Evolutionary conservation across 1,140 invertebrate genomes (phyloP), one percentile per base, ranked within the genome.

Genomic region (Cherax destructor): DNA sequence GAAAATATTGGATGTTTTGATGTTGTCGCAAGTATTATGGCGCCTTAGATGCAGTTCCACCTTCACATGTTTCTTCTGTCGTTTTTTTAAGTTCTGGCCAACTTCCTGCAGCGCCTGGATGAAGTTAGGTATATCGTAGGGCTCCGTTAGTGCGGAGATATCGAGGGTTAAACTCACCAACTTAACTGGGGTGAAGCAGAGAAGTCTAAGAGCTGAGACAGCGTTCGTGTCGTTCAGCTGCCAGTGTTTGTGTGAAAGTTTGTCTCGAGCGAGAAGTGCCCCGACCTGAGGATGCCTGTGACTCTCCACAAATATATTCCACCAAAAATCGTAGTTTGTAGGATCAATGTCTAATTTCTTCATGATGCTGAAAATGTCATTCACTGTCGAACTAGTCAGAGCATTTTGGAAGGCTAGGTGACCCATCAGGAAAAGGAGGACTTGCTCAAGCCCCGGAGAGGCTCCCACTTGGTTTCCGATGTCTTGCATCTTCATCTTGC

Each of bases 161-260:
- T 88, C 86, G 24, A 88, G n/a, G 41, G 24, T 47, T 24, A 88
- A 1, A 30, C 77, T 81, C 79, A 41, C 61, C 7, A 88, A 18
- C 47, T 30, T 81, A 41, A 81, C 78, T 3, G 86, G 77, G n/a
- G 86, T 88, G 13, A 88, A 72, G 18, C 59, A 24, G 0, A 88
- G 41, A 11, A 88, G 77, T 52, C 59, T 81, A 41, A 88, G 50
- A 65, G 78, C 86, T 50, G 56, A 56, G 21, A 50, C 50, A 7
- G 52, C 86, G 30, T 88, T 88, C 41, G 61, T 72, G 21, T 88
- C 56, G 65, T 88, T 52, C 61, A 88, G 47, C 41, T 81, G 47
- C 86, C 86, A 88, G 10, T 49, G 59, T 72, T 88, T 88, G 3
- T n/a, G 86, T 52, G 77, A 56, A 69, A 88, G 77, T 30, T 88